A percentile compares a stretch with the other conserved stretches of the same genome.
Conservation (phyloP, 2,888 invertebrate species). For the Catotricha subobsoleta region DNA sequence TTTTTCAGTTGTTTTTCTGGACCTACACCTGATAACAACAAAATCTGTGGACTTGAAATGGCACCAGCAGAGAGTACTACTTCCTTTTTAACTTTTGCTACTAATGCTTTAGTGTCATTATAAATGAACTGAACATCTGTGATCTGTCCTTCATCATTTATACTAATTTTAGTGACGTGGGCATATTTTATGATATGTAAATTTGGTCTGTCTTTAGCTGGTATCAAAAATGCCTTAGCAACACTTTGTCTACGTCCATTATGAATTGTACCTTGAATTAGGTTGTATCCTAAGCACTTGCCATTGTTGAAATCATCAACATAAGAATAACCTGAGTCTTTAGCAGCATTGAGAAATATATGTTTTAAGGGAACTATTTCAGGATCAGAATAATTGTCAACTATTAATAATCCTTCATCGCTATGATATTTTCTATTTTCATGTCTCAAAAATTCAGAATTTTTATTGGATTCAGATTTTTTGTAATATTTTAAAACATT, state of each 20-base stretch:
- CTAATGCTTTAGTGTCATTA: constrained; percentile 2
- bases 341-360: constrained; percentile 42
- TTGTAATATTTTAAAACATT: constrained; percentile 62
- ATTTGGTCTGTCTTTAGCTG: constrained; percentile 27
- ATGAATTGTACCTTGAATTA: constrained; percentile 46
- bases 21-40: constrained; percentile 65
- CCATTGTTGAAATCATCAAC: constrained; percentile 44
- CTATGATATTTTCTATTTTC: constrained; percentile 21
- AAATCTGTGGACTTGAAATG: constrained; percentile 56
- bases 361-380: too few species aligned
- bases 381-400: too few species aligned
- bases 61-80: constrained; percentile 60
- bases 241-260: constrained; percentile 52
- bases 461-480: constrained; percentile 56
- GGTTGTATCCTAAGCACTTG: constrained; percentile 46
- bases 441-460: constrained; percentile 34
- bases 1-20: constrained; percentile 39
- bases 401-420: constrained; percentile 30
- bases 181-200: constrained; percentile 32
- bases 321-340: constrained; percentile 42
- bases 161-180: constrained; percentile 29
- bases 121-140: constrained; percentile 35
- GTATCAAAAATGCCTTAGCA: constrained; percentile 48
- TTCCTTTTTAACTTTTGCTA: constrained; percentile 38
- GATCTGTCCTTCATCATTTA: constrained; percentile 43